phyloP scores from a whole-genome alignment of 2,888 invertebrate species.

The Acleris laterana region DNA sequence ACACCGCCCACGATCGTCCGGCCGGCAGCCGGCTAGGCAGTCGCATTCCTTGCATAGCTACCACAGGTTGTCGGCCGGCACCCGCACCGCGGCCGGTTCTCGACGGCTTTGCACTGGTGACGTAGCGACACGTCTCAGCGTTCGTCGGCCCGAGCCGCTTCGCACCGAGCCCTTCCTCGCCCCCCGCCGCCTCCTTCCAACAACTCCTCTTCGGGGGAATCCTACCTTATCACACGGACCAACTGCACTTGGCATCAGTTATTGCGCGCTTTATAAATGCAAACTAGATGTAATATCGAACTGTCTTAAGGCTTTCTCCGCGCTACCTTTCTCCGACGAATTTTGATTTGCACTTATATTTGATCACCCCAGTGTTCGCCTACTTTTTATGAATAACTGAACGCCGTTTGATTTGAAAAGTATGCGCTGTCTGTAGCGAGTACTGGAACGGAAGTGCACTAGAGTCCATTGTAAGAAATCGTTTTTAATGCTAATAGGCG shows the following conservation, averaged over 20 bases:
- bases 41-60: slow-evolving; percentile 78
- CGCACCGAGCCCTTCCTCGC: slow-evolving; percentile 47
- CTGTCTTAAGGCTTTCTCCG: slow-evolving; percentile 50
- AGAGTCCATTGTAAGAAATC: slow-evolving; percentile 46
- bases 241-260: slow-evolving; percentile 48
- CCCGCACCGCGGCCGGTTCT: slow-evolving; percentile 64
- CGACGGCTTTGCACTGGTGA: slow-evolving; percentile 68
- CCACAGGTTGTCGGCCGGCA: slow-evolving; percentile 76
- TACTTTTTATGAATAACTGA: slow-evolving; percentile 44
- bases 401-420: slow-evolving; percentile 14
- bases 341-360: slow-evolving; percentile 47
- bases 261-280: slow-evolving; percentile 53
- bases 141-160: slow-evolving; percentile 57
- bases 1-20: slow-evolving; percentile 73
- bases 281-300: slow-evolving; percentile 49
- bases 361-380: slow-evolving; percentile 39
- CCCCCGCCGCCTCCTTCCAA: slow-evolving; percentile 41
- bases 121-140: slow-evolving; percentile 63
- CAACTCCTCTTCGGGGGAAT: slow-evolving; percentile 44
- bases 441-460: slow-evolving; percentile 35
- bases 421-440: slow-evolving; percentile 17
- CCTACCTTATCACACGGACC: slow-evolving; percentile 46
- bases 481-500: slow-evolving; percentile 67
- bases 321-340: slow-evolving; percentile 51
- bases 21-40: slow-evolving; percentile 63